These are phyloP conservation scores for Aldrovandia affinis DNA, from an alignment of 2,797 vertebrate species.

Conservation along the genomic window DNA sequence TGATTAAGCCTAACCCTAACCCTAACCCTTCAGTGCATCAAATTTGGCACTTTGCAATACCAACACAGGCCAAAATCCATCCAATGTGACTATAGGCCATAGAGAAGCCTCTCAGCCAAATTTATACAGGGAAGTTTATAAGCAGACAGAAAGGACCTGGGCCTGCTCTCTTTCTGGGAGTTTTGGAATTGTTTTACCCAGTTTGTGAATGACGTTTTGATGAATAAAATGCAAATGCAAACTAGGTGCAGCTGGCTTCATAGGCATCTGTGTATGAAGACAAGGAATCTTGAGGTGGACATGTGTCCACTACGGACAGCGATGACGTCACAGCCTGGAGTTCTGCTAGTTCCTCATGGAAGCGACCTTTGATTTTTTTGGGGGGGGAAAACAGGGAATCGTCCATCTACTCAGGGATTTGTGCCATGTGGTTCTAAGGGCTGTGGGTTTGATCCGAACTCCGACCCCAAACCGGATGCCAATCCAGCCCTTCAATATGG, in stretches of 20 bases:
- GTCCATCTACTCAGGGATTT: not conserved
- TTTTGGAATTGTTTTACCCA: not conserved
- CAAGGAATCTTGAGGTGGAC: not conserved
- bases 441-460: not conserved
- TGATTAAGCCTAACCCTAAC: no score
- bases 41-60: conserved; percentile 8
- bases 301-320: not conserved
- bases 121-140: not conserved
- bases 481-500: not conserved
- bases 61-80: not conserved
- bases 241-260: not conserved
- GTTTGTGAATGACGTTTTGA: not conserved
- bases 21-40: no score
- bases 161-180: not conserved
- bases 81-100: not conserved
- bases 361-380: not conserved
- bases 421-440: conserved; percentile 10
- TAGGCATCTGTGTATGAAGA: not conserved
- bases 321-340: not conserved
- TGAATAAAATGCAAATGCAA: conserved; percentile 3
- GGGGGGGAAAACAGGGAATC: not conserved
- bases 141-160: not conserved
- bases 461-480: not conserved
- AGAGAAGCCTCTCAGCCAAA: not conserved
- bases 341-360: not conserved